Base-by-base conservation (phyloP, 2,797 vertebrate genomes). In the Sternotherus odoratus region DNA sequence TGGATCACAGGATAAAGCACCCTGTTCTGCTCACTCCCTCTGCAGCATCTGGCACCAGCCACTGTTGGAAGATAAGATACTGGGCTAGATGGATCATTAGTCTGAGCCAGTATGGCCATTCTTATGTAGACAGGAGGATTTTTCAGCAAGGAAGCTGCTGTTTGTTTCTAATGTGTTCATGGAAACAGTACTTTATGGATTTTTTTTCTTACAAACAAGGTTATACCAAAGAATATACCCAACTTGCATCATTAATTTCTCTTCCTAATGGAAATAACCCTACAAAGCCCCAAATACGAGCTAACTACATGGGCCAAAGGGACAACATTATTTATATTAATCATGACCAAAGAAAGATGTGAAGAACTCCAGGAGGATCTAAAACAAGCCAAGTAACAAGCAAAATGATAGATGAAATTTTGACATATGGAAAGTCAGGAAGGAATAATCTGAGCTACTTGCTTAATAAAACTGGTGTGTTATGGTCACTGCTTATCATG, bases 401-500 rank as follows among this genome's bases (percentile, higher is more conserved):
- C 36, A 74, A 24, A 24, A 74, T 6, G 90, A 93, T 28, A 95
- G 82, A 21, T 26, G 85, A 54, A 57, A 88, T 86, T 82, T 79
- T 91, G 92, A 94, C 72, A 94, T 77, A 74, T 77, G 85, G 87
- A 93, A 90, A 87, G 33, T 57, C 80, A 83, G 81, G 43, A 96
- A 93, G 28, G 84, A 94, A 39, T 26, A 94, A 93, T 33, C 50
- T 81, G 12, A 96, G 95, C 53, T 91, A 48, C 83, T 96, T 93
- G 93, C 80, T 91, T 94, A 94, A 94, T 93, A 92, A 33, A 96
- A 79, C n/a, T 86, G 89, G 93, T 83, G 74, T 85, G 87, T 16
- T 93, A 84, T 82, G 94, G 78, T 84, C 92, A 24, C 21, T 50
- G 80, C 78, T 72, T 77, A 84, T 77, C 3, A 3, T 72, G 85